Base-by-base conservation (phyloP, 2,888 invertebrate genomes). In the Lasius platythorax region DNA sequence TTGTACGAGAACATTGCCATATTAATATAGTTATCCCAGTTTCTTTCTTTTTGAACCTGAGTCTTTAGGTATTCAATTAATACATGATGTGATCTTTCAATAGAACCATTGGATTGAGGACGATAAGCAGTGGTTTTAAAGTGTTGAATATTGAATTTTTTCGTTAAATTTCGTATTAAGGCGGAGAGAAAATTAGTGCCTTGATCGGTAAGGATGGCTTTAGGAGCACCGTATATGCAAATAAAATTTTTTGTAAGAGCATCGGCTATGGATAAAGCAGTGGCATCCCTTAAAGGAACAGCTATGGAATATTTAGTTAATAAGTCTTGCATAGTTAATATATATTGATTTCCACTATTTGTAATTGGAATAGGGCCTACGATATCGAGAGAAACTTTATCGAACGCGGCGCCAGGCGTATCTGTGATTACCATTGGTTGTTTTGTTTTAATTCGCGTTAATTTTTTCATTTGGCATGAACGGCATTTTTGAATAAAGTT, bases 121-220 rank as follows among this genome's bases (percentile, higher is more conserved):
- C 43, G 67, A 46, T 46, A 67, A 4, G 67, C 67, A 9, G 67
- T 67, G n/a, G 67, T 67, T 46, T 40, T 37, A 4, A 66, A n/a
- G 3, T 66, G 23, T 0, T 23, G 23, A 23, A 23, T 23, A 23
- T 23, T 23, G 23, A 23, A 23, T 23, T 23, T 23, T 3, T 6
- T 8, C 0, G 43, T 11, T 11, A 68, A 11, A 23, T 46, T 50
- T 15, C 46, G 9, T 3, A 68, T 68, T n/a, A 68, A 23, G 23
- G 46, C 3, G 1, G 46, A 28, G 0, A 46, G n/a, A 15, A 67
- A 67, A 12, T 40, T 46, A 5, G 67, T 18, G 0, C 37, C 66
- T 66, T 66, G 66, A 23, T 66, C 66, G 1, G 37, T 66, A 3
- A 66, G 18, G 0, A 66, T 66, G 3, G 18, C 3, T 37, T 66